Evolutionary conservation across 2,113 vertebrate species (phyloP).

Genomic region (Falcunculus frontatus): DNA sequence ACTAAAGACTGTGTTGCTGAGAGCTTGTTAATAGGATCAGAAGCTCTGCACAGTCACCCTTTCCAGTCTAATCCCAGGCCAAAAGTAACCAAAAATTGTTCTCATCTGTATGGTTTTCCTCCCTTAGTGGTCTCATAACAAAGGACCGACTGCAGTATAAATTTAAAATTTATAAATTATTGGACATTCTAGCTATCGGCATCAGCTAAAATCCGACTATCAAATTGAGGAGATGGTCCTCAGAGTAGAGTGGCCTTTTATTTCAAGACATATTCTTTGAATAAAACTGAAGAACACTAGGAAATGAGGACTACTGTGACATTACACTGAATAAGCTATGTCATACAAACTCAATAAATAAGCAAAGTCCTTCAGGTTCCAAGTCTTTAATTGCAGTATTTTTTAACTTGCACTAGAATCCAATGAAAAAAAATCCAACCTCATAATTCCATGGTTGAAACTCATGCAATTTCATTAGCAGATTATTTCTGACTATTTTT

Average conservation of each 20-base stretch:
- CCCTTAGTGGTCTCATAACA: background rate
- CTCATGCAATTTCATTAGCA: background rate
- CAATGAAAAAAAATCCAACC: background rate
- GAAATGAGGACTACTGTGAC: background rate
- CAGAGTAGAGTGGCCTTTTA: background rate
- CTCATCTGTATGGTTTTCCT: background rate
- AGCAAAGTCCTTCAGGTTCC: background rate
- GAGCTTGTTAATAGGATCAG: background rate
- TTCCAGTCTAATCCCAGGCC: background rate
- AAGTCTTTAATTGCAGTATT: background rate
- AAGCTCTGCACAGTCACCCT: background rate
- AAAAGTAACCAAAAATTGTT: background rate
- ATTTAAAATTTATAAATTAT: background rate
- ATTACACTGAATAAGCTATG: background rate
- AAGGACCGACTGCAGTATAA: background rate
- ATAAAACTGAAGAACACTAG: background rate
- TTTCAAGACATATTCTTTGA: background rate
- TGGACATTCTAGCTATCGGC: background rate
- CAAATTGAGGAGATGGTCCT: background rate
- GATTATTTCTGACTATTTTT: background rate
- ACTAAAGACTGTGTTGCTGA: background rate
- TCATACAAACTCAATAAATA: background rate
- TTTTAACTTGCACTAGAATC: background rate
- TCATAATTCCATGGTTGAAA: background rate
- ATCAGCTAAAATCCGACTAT: background rate